A percentile compares a stretch with the other conserved stretches of the same genome.
Conservation (phyloP, 2,113 vertebrate genomes). For the Proteles cristata region DNA sequence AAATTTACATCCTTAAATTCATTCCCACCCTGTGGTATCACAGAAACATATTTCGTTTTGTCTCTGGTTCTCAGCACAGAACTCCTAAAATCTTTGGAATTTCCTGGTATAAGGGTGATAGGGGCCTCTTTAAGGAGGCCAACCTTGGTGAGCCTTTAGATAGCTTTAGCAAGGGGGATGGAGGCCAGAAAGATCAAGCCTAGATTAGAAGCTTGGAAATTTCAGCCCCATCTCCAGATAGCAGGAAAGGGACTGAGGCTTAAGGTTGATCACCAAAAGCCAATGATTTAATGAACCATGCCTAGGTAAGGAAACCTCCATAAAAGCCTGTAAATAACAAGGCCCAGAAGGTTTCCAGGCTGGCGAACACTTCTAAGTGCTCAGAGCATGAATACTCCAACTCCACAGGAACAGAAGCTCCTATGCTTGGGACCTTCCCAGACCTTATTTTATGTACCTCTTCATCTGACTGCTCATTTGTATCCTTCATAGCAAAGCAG, state of each 20-base stretch:
- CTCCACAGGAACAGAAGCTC: not conserved
- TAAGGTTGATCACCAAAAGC: not conserved
- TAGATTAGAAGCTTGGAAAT: not conserved
- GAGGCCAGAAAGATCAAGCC: not conserved
- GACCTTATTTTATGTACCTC: not conserved
- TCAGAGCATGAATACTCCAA: not conserved
- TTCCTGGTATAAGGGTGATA: slow-evolving; percentile 30
- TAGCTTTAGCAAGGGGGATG: not conserved
- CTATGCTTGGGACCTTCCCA: not conserved
- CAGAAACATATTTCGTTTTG: slow-evolving; percentile 33
- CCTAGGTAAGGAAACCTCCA: not conserved
- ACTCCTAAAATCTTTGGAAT: slow-evolving; percentile 21
- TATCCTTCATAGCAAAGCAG: slow-evolving; percentile 2
- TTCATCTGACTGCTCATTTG: not conserved
- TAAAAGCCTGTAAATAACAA: not conserved
- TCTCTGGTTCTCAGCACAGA: not conserved
- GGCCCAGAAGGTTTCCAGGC: not conserved
- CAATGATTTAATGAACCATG: not conserved
- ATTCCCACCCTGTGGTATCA: not conserved
- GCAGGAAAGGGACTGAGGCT: not conserved
- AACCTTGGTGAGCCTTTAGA: not conserved
- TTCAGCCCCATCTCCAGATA: not conserved
- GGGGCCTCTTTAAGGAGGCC: not conserved
- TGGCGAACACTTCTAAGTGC: not conserved
- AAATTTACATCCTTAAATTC: slow-evolving; percentile 47